These are phyloP conservation scores for Galaxias olidus DNA, from an alignment of 2,797 vertebrate species.

Conservation along the genomic window DNA sequence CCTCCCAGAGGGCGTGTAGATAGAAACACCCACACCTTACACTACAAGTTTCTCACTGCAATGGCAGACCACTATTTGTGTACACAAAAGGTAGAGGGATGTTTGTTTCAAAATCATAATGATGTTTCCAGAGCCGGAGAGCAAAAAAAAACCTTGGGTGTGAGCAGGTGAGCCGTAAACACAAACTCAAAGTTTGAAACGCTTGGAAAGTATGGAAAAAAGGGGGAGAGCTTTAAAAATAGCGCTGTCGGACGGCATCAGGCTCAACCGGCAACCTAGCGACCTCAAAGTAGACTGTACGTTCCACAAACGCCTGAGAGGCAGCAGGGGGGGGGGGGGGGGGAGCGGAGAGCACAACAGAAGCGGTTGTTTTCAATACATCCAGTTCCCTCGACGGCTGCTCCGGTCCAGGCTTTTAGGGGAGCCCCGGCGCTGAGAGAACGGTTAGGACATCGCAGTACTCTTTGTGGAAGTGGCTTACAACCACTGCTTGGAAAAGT, in stretches of 20 bases:
- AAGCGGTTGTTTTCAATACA: conserved; percentile 20
- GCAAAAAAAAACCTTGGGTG: too few species aligned
- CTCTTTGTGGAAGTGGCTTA: too few species aligned
- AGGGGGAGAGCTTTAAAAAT: conserved; percentile 45
- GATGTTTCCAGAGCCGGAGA: too few species aligned
- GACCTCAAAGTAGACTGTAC: conserved; percentile 61
- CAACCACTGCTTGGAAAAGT: too few species aligned
- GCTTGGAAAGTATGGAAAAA: conserved; percentile 2
- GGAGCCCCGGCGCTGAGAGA: too few species aligned
- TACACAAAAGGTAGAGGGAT: too few species aligned
- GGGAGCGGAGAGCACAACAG: conserved; percentile 35
- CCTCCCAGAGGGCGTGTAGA: conserved; percentile 6
- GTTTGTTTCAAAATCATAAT: too few species aligned
- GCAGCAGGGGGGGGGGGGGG: conserved; percentile 30
- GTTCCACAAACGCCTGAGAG: conserved; percentile 53
- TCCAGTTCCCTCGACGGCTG: background rate
- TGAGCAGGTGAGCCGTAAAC: too few species aligned
- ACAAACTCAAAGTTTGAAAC: background rate
- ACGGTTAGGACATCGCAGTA: too few species aligned
- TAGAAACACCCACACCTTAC: background rate
- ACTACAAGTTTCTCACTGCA: too few species aligned
- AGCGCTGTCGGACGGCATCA: conserved; percentile 50
- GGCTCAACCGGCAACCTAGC: conserved; percentile 43
- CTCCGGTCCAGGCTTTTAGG: too few species aligned
- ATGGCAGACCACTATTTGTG: too few species aligned